Evolutionary conservation across 2,888 invertebrate species (phyloP).

Genomic region (Lasioglossum calceatum): DNA sequence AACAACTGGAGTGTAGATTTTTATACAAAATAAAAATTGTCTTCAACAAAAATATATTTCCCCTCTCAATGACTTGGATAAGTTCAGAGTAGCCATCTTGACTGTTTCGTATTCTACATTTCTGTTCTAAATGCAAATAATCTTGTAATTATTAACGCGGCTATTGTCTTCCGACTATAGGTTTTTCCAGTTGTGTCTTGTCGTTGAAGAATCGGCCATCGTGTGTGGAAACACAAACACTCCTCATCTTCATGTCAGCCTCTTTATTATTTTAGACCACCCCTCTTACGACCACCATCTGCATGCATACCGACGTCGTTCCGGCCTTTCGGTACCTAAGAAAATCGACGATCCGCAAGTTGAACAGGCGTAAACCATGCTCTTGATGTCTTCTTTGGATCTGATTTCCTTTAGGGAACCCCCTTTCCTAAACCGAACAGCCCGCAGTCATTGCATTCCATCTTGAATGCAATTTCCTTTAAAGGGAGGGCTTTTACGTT

Average conservation of each 20-base stretch:
- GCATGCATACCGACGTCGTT: constrained; percentile 73
- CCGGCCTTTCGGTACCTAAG: constrained; percentile 45
- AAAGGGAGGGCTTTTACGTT: neutral
- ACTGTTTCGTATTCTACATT: neutral
- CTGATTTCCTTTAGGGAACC: constrained; percentile 27
- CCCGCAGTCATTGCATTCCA: constrained; percentile 17
- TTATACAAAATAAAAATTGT: neutral
- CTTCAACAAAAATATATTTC: neutral
- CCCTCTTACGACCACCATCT: constrained; percentile 77
- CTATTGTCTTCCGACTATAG: constrained; percentile 58
- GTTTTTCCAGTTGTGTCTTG: constrained; percentile 66
- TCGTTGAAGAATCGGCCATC: constrained; percentile 68
- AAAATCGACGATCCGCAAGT: constrained; percentile 46
- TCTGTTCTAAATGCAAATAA: neutral
- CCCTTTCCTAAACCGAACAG: neutral
- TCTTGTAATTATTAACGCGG: constrained; percentile 32
- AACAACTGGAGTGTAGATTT: neutral
- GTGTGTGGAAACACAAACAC: constrained; percentile 79
- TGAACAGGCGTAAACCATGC: constrained; percentile 54
- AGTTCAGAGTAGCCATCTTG: neutral
- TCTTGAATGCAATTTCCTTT: constrained; percentile 6
- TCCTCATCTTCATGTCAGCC: constrained; percentile 71
- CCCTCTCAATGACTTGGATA: neutral
- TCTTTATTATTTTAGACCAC: constrained; percentile 81
- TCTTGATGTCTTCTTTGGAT: constrained; percentile 37